Evolutionary conservation across 2,113 vertebrate species (phyloP).

Genomic region (Pedetes capensis): DNA sequence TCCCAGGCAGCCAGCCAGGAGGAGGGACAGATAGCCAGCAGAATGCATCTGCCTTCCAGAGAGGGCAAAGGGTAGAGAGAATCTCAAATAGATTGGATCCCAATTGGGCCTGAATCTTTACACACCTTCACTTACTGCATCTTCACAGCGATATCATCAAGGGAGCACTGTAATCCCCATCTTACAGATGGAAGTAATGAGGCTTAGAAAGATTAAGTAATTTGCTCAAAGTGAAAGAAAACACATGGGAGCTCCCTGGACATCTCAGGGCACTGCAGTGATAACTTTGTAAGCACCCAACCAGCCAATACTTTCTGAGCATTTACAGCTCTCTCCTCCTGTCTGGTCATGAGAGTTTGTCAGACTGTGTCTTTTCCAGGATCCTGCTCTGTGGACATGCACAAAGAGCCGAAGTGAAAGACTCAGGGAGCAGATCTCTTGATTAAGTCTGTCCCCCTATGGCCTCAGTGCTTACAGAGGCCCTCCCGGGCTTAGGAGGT

Average conservation of each 20-base stretch:
- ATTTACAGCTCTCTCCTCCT: background rate
- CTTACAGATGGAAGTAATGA: conserved; percentile 49
- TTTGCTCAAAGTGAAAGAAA: background rate
- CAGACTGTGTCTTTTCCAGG: background rate
- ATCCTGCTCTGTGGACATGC: background rate
- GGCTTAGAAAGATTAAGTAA: conserved; percentile 22
- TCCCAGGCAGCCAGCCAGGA: background rate
- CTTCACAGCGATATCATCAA: background rate
- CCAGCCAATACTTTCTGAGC: background rate
- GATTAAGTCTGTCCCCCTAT: background rate
- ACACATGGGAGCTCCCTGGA: background rate
- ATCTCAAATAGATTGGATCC: background rate
- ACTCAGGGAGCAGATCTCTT: background rate
- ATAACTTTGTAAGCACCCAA: background rate
- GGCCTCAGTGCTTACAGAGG: background rate
- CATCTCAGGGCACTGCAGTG: background rate
- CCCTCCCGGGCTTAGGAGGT: background rate
- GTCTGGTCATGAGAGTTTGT: background rate
- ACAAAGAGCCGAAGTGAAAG: background rate
- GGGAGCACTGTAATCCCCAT: conserved; percentile 7
- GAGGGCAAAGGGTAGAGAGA: background rate
- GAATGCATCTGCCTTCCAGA: background rate
- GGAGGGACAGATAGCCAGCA: background rate
- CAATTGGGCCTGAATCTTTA: conserved; percentile 4
- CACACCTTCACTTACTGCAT: background rate